Conservation (phyloP, 1,140 invertebrate genomes). For the Bombus consobrinus region DNA sequence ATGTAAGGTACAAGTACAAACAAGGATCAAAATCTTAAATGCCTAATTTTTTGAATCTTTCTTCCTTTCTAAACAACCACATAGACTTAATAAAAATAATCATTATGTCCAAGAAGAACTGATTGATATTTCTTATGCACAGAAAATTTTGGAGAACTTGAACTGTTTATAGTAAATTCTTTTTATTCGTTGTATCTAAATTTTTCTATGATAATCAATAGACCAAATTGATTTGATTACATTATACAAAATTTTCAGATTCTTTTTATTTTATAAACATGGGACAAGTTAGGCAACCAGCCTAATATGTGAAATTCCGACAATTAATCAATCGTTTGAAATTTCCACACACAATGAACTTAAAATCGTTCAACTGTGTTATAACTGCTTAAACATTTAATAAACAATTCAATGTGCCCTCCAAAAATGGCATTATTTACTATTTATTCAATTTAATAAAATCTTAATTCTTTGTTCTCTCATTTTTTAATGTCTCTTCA, state of each 20-base stretch:
- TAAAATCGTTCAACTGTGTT: not conserved
- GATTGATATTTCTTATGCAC: not conserved
- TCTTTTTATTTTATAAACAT: constrained; percentile 6
- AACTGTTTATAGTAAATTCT: not conserved
- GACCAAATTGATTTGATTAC: not conserved
- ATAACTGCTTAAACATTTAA: constrained; percentile 13
- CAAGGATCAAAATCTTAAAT: constrained; percentile 18
- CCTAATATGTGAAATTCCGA: not conserved
- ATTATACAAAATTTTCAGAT: not conserved
- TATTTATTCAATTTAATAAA: not conserved
- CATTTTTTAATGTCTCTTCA: constrained; percentile 4
- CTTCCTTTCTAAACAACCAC: no score
- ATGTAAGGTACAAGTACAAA: constrained; percentile 13
- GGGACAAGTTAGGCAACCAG: not conserved
- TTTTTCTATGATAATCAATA: not conserved
- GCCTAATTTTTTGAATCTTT: not conserved
- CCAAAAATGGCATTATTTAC: not conserved
- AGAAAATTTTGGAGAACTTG: not conserved
- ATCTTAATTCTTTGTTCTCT: not conserved
- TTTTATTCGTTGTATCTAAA: not conserved
- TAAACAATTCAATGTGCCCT: not conserved
- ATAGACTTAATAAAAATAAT: constrained; percentile 10
- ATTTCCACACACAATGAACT: not conserved
- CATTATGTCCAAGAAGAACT: not conserved
- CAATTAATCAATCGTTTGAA: not conserved